A percentile compares a stretch with the other conserved stretches of the same genome.
Conservation (phyloP, 2,113 vertebrate species). For the Albula goreensis region DNA sequence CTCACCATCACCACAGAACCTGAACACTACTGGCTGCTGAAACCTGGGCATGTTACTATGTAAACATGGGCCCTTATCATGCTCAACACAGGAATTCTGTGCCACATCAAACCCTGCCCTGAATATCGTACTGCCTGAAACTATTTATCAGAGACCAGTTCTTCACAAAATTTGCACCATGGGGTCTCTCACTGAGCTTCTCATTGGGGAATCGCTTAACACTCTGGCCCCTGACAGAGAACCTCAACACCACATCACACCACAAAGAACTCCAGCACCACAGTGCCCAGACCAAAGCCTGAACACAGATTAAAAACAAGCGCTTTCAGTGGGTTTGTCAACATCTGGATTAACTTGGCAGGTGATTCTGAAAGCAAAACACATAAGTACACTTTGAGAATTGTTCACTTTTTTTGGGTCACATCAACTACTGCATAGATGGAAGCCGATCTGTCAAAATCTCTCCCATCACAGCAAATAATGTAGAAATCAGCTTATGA, state of each 20-base stretch:
- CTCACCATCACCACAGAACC: background rate
- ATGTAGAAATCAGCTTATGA: background rate
- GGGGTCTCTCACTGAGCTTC: too few species aligned
- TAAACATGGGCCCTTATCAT: too few species aligned
- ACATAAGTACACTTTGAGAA: background rate
- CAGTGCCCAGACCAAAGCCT: background rate
- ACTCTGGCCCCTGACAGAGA: background rate
- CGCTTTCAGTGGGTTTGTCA: background rate
- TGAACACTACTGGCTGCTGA: background rate
- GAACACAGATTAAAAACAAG: background rate
- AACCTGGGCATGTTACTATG: too few species aligned
- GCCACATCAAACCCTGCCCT: background rate
- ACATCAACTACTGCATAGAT: background rate
- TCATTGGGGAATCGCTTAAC: background rate
- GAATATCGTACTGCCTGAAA: background rate
- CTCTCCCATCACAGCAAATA: background rate
- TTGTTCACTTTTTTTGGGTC: background rate
- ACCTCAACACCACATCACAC: background rate
- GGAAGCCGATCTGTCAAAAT: background rate
- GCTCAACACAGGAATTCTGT: background rate
- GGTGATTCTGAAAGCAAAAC: background rate
- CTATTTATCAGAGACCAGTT: background rate
- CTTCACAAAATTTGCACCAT: too few species aligned
- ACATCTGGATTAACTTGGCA: background rate
- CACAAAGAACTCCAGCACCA: background rate